phyloP scores from a whole-genome alignment of 2,113 vertebrate genomes.

The Psittacus erithacus region DNA sequence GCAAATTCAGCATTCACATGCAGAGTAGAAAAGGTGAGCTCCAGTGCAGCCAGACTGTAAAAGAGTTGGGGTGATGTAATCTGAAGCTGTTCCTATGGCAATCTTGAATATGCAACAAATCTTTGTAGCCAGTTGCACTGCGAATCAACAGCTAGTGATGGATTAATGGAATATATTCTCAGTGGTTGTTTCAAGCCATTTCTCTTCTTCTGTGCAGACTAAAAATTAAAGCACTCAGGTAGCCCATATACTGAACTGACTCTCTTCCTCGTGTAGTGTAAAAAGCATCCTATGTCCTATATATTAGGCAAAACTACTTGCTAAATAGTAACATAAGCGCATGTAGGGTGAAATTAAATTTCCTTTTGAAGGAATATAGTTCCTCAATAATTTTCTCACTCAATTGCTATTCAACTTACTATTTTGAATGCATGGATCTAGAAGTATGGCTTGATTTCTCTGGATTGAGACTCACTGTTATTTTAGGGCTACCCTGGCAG shows the following conservation, averaged over 20 bases:
- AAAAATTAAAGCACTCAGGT: background rate
- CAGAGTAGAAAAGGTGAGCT: background rate
- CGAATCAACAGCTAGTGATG: conserved; percentile 29
- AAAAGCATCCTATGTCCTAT: background rate
- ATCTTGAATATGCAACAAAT: conserved; percentile 4
- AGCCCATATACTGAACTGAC: background rate
- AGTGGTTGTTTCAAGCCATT: background rate
- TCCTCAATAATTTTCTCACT: background rate
- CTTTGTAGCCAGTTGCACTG: background rate
- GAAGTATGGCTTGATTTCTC: background rate
- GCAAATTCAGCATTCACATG: background rate
- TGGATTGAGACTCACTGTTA: background rate
- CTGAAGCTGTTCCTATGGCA: background rate
- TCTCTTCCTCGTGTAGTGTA: background rate
- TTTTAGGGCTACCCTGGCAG: background rate
- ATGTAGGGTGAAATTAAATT: background rate
- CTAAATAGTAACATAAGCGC: background rate
- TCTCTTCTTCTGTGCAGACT: background rate
- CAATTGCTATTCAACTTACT: background rate
- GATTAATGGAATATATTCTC: conserved; percentile 47
- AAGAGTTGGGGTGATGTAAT: background rate
- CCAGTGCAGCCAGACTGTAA: background rate
- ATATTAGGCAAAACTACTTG: background rate
- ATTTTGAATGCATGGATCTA: background rate
- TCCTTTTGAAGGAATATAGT: background rate